Conservation (phyloP, 2,113 vertebrate genomes). For the Cyprinodon brontotheroides region DNA sequence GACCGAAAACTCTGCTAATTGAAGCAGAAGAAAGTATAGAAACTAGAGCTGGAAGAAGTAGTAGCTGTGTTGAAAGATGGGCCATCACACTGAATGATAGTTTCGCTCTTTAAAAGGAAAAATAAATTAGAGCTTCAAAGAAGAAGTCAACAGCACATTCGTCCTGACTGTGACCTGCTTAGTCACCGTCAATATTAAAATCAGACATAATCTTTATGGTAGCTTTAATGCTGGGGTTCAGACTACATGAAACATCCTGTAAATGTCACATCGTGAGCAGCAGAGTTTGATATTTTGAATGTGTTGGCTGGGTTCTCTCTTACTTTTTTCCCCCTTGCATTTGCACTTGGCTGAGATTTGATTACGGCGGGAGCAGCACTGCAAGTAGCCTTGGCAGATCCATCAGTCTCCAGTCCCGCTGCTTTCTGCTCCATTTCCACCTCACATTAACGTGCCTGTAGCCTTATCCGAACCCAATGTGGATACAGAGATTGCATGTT, state of each 20-base stretch:
- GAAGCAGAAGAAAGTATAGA: background rate
- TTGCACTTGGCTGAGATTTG: slow-evolving; percentile 8
- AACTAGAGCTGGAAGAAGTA: no score
- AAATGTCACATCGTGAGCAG: background rate
- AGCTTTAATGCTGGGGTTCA: background rate
- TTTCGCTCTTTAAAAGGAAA: slow-evolving; percentile 42
- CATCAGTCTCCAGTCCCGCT: slow-evolving; percentile 13
- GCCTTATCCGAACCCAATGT: background rate
- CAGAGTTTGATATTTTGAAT: slow-evolving; percentile 2
- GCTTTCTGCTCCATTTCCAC: slow-evolving; percentile 20
- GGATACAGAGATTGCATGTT: background rate
- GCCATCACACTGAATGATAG: background rate
- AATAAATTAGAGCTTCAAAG: background rate
- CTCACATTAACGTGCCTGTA: background rate
- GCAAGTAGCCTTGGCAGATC: slow-evolving; percentile 3
- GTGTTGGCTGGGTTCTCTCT: background rate
- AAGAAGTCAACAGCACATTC: background rate
- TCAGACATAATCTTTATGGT: background rate
- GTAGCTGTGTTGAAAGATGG: background rate
- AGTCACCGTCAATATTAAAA: background rate
- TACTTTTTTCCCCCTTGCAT: background rate
- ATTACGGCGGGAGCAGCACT: slow-evolving; percentile 1
- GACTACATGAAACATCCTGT: background rate
- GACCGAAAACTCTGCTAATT: background rate
- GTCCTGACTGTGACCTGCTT: slow-evolving; percentile 2